Evolutionary conservation across 2,888 invertebrate genomes (phyloP).

Genomic region (Ophioninae sp.): DNA sequence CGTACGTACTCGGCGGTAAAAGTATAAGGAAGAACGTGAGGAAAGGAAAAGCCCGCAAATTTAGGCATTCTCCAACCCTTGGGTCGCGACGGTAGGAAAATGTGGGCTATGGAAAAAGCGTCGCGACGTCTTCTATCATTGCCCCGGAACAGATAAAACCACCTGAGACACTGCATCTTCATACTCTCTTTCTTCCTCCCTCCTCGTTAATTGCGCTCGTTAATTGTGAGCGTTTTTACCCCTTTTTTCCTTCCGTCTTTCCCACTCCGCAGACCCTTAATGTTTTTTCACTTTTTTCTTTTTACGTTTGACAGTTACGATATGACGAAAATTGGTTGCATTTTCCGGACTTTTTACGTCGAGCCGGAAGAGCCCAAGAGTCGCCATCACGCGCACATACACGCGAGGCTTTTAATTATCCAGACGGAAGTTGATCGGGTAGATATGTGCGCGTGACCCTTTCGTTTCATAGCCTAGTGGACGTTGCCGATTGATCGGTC

Average conservation of each 20-base stretch:
- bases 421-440: slow-evolving; percentile 53
- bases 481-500: slow-evolving; percentile 52
- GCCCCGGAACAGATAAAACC: slow-evolving; percentile 26
- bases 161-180: neutral
- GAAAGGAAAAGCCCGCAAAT: slow-evolving; percentile 25
- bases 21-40: slow-evolving; percentile 5
- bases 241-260: slow-evolving; percentile 1
- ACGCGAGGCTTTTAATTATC: slow-evolving; percentile 59
- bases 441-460: slow-evolving; percentile 42
- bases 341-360: slow-evolving; percentile 21
- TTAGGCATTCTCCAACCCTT: slow-evolving; percentile 4
- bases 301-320: neutral
- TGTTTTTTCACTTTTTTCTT: slow-evolving; percentile 15
- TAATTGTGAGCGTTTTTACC: slow-evolving; percentile 22
- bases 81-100: slow-evolving; percentile 11
- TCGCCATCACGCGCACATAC: slow-evolving; percentile 21
- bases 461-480: slow-evolving; percentile 48
- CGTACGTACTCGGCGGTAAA: neutral
- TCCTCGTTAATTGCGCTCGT: slow-evolving; percentile 6
- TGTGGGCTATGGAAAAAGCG: slow-evolving; percentile 25
- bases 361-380: slow-evolving; percentile 1
- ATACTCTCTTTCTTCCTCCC: slow-evolving; percentile 15
- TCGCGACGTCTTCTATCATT: slow-evolving; percentile 27
- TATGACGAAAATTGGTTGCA: slow-evolving; percentile 37
- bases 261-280: neutral